Base-by-base conservation (phyloP, 2,888 invertebrate genomes). In the Parochlus steinenii region DNA sequence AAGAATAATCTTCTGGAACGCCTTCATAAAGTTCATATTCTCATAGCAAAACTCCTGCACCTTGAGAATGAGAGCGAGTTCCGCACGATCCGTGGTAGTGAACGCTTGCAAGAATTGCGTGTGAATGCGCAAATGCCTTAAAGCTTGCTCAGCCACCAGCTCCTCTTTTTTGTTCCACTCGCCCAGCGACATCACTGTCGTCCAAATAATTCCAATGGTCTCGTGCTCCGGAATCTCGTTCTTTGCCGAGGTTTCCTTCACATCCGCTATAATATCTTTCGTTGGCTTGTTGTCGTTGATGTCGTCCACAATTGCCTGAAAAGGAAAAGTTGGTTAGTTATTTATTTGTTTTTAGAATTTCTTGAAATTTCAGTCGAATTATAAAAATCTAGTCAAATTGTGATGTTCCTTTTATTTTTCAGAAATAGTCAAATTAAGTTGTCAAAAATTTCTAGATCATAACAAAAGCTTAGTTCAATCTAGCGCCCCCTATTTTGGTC, bases 151-250 rank as follows among this genome's bases (percentile, higher is more conserved):
- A 32, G 92, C 87, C 44, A 95, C 74, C 48, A 95, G 62, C 59
- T 95, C 95, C 58, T 95, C 95, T 56, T 95, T 95, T 63, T 95
- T 95, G 63, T 92, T 95, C 95, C 93, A 95, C 62, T 95, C 93
- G 40, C 87, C 85, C 50, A 85, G 78, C 35, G 79, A 76, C 93
- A 95, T 95, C 48, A 95, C 75, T 44, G 87, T 86, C 45, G 74
- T 77, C 93, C 93, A 95, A 50, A 92, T 74, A 60, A 87, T 70
- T 49, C 77, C 72, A 48, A 83, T 74, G 46, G 85, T 76, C 64
- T 93, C 93, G 55, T 87, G 82, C 59, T 93, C 93, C 36, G 80
- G 78, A 53, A 95, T 83, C 60, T 68, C 67, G 59, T 80, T 74
- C 56, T 79, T 80, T 48, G 64, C 62, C 46, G 86, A 80, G 65